These are phyloP conservation scores for Phragmatobia fuliginosa DNA, from an alignment of 2,888 invertebrate genomes.

Conservation along the genomic window DNA sequence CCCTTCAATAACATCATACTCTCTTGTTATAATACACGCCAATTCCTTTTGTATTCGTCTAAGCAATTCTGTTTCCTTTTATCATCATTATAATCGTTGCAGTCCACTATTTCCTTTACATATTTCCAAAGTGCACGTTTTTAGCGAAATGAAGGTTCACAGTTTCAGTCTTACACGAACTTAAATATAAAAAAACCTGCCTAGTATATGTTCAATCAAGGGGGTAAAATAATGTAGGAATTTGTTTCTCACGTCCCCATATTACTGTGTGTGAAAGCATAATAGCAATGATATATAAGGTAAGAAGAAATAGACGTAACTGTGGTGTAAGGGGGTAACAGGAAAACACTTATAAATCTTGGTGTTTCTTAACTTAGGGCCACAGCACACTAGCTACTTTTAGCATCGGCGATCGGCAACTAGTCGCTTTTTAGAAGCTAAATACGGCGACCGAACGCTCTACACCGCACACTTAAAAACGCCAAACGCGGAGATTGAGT, in stretches of 20 bases:
- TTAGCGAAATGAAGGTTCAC: conserved; percentile 45
- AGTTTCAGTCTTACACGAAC: conserved; percentile 66
- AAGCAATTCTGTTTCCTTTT: conserved; percentile 40
- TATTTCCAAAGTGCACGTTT: conserved; percentile 17
- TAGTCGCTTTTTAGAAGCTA: too few relatives aligned
- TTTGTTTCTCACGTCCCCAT: conserved; percentile 31
- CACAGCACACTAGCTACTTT: too few relatives aligned
- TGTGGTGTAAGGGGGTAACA: not conserved
- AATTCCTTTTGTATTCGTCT: conserved; percentile 43
- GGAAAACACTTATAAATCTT: not conserved
- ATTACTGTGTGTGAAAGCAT: conserved; percentile 1
- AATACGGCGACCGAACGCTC: too few relatives aligned
- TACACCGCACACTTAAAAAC: too few relatives aligned
- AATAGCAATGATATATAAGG: conserved; percentile 5
- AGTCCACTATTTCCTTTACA: conserved; percentile 28
- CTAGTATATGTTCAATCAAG: conserved; percentile 46
- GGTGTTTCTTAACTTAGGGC: not conserved
- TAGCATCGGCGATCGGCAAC: too few relatives aligned
- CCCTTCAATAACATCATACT: conserved; percentile 36
- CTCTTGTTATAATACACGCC: conserved; percentile 46
- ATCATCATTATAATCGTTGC: too few relatives aligned
- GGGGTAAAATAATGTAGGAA: conserved; percentile 46
- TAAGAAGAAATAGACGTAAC: conserved; percentile 4
- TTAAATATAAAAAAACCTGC: conserved; percentile 54
- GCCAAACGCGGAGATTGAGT: too few relatives aligned